These are phyloP conservation scores for Elanoides forficatus DNA, from an alignment of 2,113 vertebrate species.

Conservation along the genomic window DNA sequence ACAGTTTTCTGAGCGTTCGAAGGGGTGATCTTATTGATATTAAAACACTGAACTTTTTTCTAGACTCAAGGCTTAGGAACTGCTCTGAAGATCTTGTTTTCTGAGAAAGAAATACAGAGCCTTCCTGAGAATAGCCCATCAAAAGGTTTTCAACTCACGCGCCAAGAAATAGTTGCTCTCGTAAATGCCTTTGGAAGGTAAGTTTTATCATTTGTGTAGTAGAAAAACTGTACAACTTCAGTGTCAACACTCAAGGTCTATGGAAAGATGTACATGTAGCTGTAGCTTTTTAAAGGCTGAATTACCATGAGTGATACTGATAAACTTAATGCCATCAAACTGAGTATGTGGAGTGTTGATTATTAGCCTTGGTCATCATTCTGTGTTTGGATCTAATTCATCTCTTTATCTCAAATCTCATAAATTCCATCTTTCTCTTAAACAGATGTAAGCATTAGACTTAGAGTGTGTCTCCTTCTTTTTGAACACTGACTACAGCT, in stretches of 20 bases:
- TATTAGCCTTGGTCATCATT: neutral
- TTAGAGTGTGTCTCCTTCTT: neutral
- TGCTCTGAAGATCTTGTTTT: conserved; percentile 95
- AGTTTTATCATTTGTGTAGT: neutral
- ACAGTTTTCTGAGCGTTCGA: neutral
- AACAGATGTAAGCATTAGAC: neutral
- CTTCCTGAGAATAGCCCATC: conserved; percentile 90
- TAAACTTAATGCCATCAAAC: neutral
- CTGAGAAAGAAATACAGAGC: conserved; percentile 93
- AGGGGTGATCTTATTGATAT: neutral
- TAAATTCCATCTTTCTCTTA: neutral
- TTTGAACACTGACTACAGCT: neutral
- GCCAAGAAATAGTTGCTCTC: conserved; percentile 94
- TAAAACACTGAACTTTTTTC: neutral
- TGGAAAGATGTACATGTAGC: neutral
- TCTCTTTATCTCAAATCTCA: neutral
- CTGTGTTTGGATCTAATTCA: neutral
- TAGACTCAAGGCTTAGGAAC: conserved; percentile 95
- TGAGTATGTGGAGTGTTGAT: neutral
- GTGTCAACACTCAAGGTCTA: neutral
- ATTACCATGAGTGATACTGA: neutral
- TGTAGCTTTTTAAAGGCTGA: neutral
- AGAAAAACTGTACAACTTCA: neutral
- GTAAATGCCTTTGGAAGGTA: conserved; percentile 93
- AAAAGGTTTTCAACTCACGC: conserved; percentile 93